A percentile compares a stretch with the other conserved stretches of the same genome.
These are phyloP conservation scores for human DNA, from an alignment of 2,113 vertebrate genomes.

Conservation along the genomic window GRCh38 chr1:217462001-217462500, in stretches of 20 bases:
- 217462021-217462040: background rate
- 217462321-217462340: background rate
- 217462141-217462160: background rate
- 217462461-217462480: background rate
- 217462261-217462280: background rate
- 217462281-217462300: background rate
- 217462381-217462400: background rate
- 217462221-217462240: background rate
- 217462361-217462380: background rate
- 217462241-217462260: background rate
- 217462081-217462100: background rate
- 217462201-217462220: background rate
- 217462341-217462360: background rate
- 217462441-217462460: background rate
- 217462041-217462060: background rate
- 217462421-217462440: background rate
- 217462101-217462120: background rate
- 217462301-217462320: conserved; percentile 22
- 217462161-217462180: background rate
- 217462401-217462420: background rate
- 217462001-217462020: background rate
- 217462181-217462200: background rate
- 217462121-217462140: background rate
- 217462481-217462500: background rate
- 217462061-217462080: background rate